Percentiles rank a stretch among this genome's conserved stretches.
Conservation (phyloP, 2,797 vertebrate genomes). For the Danio choprae region DNA sequence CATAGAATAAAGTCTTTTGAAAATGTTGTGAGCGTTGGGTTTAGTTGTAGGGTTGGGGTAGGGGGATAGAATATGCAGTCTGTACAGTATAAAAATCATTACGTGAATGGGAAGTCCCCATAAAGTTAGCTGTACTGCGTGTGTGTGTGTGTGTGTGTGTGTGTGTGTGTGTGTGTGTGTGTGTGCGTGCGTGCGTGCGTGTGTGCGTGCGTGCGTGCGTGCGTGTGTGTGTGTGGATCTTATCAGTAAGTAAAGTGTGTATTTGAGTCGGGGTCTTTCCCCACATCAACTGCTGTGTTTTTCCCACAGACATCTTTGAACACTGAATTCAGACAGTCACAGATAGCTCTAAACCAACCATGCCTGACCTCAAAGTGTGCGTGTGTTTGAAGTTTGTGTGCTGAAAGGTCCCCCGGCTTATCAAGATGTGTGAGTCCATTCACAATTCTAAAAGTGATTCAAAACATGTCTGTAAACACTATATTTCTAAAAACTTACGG, state of each 20-base stretch:
- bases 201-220: not conserved
- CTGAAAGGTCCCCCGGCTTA: constrained; percentile 23
- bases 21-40: no score
- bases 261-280: constrained; percentile 54
- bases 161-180: constrained; percentile 6
- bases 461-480: not conserved
- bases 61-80: no score
- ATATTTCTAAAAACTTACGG: not conserved
- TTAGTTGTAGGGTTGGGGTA: no score
- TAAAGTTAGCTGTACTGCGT: no score
- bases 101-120: no score
- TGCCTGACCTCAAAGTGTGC: constrained; percentile 55
- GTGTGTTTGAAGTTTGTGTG: constrained; percentile 43
- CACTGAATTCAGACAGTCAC: constrained; percentile 59
- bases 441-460: constrained; percentile 16
- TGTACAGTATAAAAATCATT: no score
- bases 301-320: constrained; percentile 72
- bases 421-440: constrained; percentile 23
- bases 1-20: no score
- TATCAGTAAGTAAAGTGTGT: constrained; percentile 35
- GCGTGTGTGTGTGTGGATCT: constrained; percentile 4
- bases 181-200: no score
- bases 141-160: no score
- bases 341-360: constrained; percentile 60
- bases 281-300: constrained; percentile 69